phyloP scores from a whole-genome alignment of 2,113 vertebrate species.

The Heteronetta atricapilla region DNA sequence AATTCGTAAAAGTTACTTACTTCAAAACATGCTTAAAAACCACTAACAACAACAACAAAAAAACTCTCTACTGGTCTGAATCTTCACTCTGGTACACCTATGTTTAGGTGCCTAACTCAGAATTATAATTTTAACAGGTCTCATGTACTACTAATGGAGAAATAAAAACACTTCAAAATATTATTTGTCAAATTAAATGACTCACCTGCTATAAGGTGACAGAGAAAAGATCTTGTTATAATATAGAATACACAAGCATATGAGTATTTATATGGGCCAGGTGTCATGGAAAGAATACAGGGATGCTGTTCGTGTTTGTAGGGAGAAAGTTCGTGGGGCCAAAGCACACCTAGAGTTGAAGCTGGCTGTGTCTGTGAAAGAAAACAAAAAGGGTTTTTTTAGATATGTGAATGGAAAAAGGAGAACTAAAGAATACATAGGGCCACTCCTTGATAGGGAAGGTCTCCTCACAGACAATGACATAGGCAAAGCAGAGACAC shows the following conservation, averaged over 20 bases:
- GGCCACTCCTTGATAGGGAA: too few species aligned
- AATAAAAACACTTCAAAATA: background rate
- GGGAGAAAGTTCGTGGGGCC: too few species aligned
- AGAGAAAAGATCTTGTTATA: background rate
- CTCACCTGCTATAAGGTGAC: background rate
- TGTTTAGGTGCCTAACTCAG: background rate
- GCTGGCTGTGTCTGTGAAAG: too few species aligned
- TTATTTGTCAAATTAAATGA: background rate
- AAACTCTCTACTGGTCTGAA: background rate
- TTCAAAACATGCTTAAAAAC: background rate
- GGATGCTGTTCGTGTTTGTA: too few species aligned
- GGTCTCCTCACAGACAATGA: too few species aligned
- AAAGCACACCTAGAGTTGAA: too few species aligned
- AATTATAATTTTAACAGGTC: background rate
- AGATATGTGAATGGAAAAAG: too few species aligned
- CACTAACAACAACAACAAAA: too few species aligned
- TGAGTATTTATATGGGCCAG: background rate
- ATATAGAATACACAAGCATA: background rate
- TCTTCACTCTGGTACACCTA: background rate
- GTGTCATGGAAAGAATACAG: too few species aligned
- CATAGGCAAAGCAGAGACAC: too few species aligned
- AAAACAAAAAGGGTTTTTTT: too few species aligned
- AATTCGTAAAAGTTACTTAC: background rate
- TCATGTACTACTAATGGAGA: background rate
- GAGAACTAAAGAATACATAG: too few species aligned